These are phyloP conservation scores for Tokudaia tokunoshimensis DNA, from an alignment of 2,797 vertebrate genomes.

Conservation along the genomic window DNA sequence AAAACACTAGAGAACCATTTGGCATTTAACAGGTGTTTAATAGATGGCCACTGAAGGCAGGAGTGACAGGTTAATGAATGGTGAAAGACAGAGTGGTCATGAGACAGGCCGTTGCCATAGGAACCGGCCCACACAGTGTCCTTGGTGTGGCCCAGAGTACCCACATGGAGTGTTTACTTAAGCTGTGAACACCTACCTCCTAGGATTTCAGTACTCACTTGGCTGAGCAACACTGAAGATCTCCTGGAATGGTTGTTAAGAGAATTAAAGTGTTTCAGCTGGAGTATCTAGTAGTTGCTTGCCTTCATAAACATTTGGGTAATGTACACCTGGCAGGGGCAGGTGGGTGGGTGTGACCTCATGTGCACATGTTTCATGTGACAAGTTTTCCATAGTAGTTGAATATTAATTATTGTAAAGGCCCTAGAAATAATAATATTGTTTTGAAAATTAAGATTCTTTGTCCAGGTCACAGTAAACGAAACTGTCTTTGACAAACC, in stretches of 20 bases:
- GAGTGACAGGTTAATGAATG: not conserved
- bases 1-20: not conserved
- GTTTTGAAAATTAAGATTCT: not conserved
- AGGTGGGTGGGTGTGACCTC: not conserved
- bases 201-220: not conserved
- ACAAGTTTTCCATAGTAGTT: not conserved
- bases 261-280: slow-evolving; percentile 26
- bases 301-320: slow-evolving; percentile 43
- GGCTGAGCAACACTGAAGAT: not conserved
- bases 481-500: not conserved
- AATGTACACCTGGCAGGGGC: not conserved
- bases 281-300: not conserved
- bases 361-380: not conserved
- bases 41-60: not conserved
- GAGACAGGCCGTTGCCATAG: not conserved
- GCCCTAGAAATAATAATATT: slow-evolving; percentile 62
- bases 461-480: not conserved
- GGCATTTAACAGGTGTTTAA: not conserved
- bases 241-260: not conserved
- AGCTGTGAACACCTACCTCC: not conserved
- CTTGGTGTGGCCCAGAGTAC: not conserved
- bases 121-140: not conserved
- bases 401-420: slow-evolving; percentile 45
- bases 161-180: not conserved
- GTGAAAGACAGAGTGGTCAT: not conserved